phyloP scores from a whole-genome alignment of 2,888 invertebrate genomes.

The Bembecia ichneumoniformis region DNA sequence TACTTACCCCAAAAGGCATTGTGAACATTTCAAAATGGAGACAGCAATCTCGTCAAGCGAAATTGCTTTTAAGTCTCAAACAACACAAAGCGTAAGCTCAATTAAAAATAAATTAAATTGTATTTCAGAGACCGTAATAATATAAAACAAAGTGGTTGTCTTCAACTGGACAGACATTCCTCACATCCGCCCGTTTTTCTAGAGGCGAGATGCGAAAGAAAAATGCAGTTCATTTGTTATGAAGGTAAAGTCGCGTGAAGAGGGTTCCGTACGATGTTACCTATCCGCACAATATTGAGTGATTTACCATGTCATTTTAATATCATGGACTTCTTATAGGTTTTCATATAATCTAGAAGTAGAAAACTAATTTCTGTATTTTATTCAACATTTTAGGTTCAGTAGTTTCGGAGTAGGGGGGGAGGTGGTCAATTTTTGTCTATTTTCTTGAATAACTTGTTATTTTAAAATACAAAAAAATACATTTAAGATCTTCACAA shows the following conservation, averaged over 20 bases:
- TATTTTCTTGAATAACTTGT: too few relatives aligned
- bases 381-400: too few relatives aligned
- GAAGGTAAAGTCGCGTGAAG: slow-evolving; percentile 28
- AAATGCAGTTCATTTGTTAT: slow-evolving; percentile 66
- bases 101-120: not conserved
- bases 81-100: not conserved
- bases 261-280: too few relatives aligned
- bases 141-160: slow-evolving; percentile 55
- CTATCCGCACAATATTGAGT: too few relatives aligned
- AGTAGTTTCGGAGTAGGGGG: too few relatives aligned
- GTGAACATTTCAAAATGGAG: slow-evolving; percentile 2
- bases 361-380: too few relatives aligned
- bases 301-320: too few relatives aligned
- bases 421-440: too few relatives aligned
- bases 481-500: too few relatives aligned
- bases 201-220: slow-evolving; percentile 60
- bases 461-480: too few relatives aligned
- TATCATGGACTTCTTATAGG: too few relatives aligned
- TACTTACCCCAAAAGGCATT: slow-evolving; percentile 10
- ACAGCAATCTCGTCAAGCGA: slow-evolving; percentile 4
- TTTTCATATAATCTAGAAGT: too few relatives aligned
- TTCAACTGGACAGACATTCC: slow-evolving; percentile 61
- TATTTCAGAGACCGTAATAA: slow-evolving; percentile 30
- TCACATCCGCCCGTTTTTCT: slow-evolving; percentile 51
- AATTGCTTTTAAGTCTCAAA: not conserved